Conservation (phyloP, 2,888 invertebrate genomes). For the Drosophila lutescens region DNA sequence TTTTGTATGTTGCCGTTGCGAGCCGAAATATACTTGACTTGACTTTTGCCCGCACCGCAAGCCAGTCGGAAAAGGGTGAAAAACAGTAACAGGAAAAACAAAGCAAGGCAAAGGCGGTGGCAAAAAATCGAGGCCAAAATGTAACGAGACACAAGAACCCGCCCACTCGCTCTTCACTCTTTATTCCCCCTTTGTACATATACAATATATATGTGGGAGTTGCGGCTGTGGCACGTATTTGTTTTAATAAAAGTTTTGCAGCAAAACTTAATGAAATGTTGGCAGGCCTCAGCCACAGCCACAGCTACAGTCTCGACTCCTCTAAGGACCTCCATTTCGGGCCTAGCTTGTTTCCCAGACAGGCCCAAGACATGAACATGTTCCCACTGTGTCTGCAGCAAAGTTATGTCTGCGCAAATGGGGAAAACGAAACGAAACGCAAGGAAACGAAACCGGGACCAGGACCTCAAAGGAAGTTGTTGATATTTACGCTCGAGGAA, state of each 20-base stretch:
- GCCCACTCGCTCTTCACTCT: slow-evolving; percentile 3
- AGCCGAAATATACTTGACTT: slow-evolving; percentile 77
- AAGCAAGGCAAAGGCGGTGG: slow-evolving; percentile 32
- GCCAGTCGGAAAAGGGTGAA: slow-evolving; percentile 4
- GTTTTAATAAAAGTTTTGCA: slow-evolving; percentile 79
- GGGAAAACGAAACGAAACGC: background rate
- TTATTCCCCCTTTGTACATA: slow-evolving; percentile 1
- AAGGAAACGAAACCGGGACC: background rate
- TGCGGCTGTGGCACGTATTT: slow-evolving; percentile 73
- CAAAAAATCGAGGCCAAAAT: slow-evolving; percentile 69
- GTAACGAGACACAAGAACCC: slow-evolving; percentile 65
- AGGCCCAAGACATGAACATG: slow-evolving; percentile 42
- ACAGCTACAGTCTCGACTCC: slow-evolving; percentile 1
- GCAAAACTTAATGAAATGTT: slow-evolving; percentile 79
- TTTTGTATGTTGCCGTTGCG: slow-evolving; percentile 40
- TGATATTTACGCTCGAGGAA: slow-evolving; percentile 72
- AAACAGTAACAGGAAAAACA: slow-evolving; percentile 23
- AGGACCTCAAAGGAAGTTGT: slow-evolving; percentile 74
- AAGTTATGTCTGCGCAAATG: slow-evolving; percentile 18
- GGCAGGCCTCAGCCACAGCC: slow-evolving; percentile 57
- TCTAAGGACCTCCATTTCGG: slow-evolving; percentile 12
- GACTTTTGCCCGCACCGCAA: slow-evolving; percentile 75
- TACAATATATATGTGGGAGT: slow-evolving; percentile 17
- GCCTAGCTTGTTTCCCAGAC: slow-evolving; percentile 35
- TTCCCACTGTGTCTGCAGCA: slow-evolving; percentile 9